Evolutionary conservation across 2,113 vertebrate species (phyloP).

Genomic region (Bettongia penicillata): DNA sequence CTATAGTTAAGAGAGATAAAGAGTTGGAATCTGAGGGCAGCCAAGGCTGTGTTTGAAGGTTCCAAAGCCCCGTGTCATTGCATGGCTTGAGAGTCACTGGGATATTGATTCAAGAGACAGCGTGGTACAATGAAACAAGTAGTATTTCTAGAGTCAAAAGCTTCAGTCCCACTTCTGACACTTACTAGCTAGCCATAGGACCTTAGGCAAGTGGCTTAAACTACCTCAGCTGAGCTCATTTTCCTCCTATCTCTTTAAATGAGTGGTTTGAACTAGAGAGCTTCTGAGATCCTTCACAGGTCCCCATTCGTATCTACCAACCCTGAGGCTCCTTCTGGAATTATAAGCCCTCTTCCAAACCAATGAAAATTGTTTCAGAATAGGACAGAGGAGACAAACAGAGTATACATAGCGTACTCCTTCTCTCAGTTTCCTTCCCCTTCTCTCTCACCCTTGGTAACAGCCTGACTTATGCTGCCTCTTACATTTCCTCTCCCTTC

Average conservation of each 20-base stretch:
- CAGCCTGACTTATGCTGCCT: not conserved
- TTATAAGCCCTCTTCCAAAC: not conserved
- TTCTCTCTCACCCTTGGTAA: not conserved
- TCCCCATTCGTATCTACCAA: not conserved
- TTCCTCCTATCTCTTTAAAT: not conserved
- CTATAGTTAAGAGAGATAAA: not conserved
- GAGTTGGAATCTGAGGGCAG: not conserved
- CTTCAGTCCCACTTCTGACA: not conserved
- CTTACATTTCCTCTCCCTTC: not conserved
- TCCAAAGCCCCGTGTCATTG: not conserved
- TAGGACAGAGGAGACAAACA: not conserved
- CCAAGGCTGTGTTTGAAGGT: not conserved
- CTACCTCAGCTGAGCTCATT: not conserved
- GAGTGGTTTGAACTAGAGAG: not conserved
- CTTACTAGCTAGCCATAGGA: not conserved
- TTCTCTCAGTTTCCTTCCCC: not conserved
- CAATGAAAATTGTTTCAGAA: not conserved
- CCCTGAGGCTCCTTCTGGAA: not conserved
- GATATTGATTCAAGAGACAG: no score
- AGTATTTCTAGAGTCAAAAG: not conserved
- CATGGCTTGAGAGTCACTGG: no score
- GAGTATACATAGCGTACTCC: not conserved
- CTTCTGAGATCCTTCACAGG: not conserved
- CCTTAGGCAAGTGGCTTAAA: not conserved
- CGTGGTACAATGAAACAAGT: not conserved